Percentiles rank a stretch among this genome's conserved stretches.
These are phyloP conservation scores for Pentalonia nigronervosa DNA, from an alignment of 1,140 invertebrate genomes.

Conservation along the genomic window DNA sequence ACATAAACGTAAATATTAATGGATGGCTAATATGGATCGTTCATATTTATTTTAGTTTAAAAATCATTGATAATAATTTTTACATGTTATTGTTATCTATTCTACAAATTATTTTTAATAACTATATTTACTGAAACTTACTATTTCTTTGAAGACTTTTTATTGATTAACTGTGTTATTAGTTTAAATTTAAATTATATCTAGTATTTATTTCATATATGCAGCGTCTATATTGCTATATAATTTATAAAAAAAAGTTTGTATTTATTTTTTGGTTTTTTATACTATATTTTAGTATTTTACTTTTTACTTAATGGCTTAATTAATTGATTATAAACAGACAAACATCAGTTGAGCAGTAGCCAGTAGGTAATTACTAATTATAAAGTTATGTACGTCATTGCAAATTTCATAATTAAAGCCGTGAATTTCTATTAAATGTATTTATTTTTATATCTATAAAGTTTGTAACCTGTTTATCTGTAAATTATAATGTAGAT, in stretches of 20 bases:
- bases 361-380: background rate
- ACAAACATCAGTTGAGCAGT: background rate
- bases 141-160: background rate
- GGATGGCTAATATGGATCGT: background rate
- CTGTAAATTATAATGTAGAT: background rate
- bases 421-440: background rate
- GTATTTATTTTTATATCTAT: background rate
- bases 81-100: too few species aligned
- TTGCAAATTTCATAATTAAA: background rate
- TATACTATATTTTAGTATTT: background rate
- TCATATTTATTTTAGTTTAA: background rate
- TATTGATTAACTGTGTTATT: background rate
- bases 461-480: background rate
- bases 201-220: background rate
- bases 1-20: background rate
- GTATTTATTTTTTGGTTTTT: background rate
- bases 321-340: background rate
- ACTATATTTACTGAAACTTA: background rate
- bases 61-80: background rate
- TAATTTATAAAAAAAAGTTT: background rate
- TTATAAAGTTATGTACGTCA: background rate
- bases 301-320: background rate
- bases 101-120: background rate
- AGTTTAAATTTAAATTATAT: background rate
- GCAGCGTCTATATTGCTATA: background rate